A percentile compares a stretch with the other conserved stretches of the same genome.
phyloP scores from a whole-genome alignment of 1,140 invertebrate genomes.

The Anastrepha ludens region DNA sequence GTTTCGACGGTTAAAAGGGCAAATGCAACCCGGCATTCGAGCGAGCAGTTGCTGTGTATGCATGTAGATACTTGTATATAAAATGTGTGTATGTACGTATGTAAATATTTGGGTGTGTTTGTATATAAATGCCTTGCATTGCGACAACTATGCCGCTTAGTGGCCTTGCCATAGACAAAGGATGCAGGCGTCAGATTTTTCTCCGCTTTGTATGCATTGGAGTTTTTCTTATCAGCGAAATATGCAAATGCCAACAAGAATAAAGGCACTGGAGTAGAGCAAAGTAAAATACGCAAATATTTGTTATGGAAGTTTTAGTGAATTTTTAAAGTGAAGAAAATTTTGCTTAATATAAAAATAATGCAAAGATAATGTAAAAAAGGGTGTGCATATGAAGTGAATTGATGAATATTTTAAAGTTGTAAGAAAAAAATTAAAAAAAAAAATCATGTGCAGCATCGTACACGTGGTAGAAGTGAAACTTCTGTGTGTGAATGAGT shows the following conservation, averaged over 20 bases:
- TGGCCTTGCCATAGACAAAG: conserved; percentile 5
- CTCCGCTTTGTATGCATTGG: conserved; percentile 35
- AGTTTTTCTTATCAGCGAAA: conserved; percentile 14
- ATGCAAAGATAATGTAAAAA: no score
- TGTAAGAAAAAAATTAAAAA: no score
- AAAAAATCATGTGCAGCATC: no score
- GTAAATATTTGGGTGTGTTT: not conserved
- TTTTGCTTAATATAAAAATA: no score
- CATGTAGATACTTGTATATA: not conserved
- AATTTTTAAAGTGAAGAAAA: not conserved
- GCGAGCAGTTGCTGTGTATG: not conserved
- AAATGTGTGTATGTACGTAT: not conserved
- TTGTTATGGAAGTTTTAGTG: conserved; percentile 6
- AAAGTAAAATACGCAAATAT: conserved; percentile 20
- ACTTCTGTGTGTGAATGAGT: no score
- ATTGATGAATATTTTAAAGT: no score
- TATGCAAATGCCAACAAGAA: conserved; percentile 33
- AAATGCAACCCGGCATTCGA: not conserved
- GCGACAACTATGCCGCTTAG: not conserved
- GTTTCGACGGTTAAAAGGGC: conserved; percentile 13
- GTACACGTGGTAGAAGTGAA: no score
- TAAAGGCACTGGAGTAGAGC: conserved; percentile 44
- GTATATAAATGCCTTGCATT: not conserved
- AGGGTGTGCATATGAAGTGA: no score
- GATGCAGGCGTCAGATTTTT: not conserved